A percentile compares a stretch with the other conserved stretches of the same genome.
Evolutionary conservation across 2,888 invertebrate genomes (phyloP).

Genomic region (Dromius quadrimaculatus): DNA sequence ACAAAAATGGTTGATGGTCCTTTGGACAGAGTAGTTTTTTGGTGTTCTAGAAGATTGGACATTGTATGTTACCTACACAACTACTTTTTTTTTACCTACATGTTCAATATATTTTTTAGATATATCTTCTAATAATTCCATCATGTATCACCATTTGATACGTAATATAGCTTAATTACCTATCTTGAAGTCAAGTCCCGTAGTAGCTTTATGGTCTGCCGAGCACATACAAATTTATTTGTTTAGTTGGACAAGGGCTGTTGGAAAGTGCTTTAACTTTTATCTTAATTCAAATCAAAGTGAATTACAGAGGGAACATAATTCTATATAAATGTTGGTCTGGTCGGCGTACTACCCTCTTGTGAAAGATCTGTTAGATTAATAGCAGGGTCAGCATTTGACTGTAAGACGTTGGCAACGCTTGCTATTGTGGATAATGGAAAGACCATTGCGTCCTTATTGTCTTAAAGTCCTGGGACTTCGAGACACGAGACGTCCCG

Average conservation of each 20-base stretch:
- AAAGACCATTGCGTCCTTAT: slow-evolving; percentile 26
- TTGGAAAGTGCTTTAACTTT: slow-evolving; percentile 40
- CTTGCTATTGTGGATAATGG: too few relatives aligned
- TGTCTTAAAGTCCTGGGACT: slow-evolving; percentile 17
- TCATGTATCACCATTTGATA: neutral
- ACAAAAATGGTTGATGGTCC: too few relatives aligned
- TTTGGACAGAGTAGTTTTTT: too few relatives aligned
- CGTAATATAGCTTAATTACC: neutral
- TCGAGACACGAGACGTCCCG: too few relatives aligned
- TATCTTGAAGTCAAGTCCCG: too few relatives aligned
- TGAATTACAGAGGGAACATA: slow-evolving; percentile 48
- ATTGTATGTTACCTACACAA: too few relatives aligned
- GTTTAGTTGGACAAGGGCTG: slow-evolving; percentile 24
- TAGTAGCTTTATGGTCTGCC: neutral
- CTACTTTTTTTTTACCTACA: too few relatives aligned
- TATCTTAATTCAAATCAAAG: slow-evolving; percentile 52
- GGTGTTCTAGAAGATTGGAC: too few relatives aligned
- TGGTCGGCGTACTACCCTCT: slow-evolving; percentile 4
- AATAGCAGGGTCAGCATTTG: slow-evolving; percentile 34
- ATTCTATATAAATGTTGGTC: slow-evolving; percentile 50
- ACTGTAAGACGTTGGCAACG: slow-evolving; percentile 23
- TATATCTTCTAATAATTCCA: too few relatives aligned
- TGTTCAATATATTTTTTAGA: too few relatives aligned
- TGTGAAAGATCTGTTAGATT: slow-evolving; percentile 43
- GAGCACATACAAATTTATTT: slow-evolving; percentile 41